Evolutionary conservation across 2,888 invertebrate genomes (phyloP), one percentile per base, ranked within the genome.

Genomic region (Drosophila eohydei): DNA sequence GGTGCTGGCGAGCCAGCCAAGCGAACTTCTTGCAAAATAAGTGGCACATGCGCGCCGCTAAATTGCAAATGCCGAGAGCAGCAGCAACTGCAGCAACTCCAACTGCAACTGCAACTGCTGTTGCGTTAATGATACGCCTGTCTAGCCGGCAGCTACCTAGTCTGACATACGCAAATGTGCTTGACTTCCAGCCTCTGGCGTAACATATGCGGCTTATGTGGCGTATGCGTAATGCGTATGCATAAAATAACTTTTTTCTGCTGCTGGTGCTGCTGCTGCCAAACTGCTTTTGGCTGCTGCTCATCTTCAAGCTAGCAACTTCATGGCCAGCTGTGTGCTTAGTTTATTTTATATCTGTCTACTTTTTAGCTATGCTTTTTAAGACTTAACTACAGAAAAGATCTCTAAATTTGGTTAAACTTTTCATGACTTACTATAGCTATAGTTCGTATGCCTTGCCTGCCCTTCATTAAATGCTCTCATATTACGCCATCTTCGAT

Each of bases 81-180:
- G 28, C 72, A 41, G 44, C 59, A 32, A 12, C 61, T 26, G n/a
- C 62, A 41, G 40, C 55, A 30, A 36, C 59, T 44, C 52, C 69
- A 71, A 66, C 82, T 60, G 56, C 68, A 28, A 51, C 59, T 58
- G 66, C 69, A 72, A 70, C 82, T 58, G 72, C 68, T 50, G 48
- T 50, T 81, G 81, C 78, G 82, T 87, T 89, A 89, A 86, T 86
- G 87, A 86, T 87, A 86, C 80, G 89, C 78, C 82, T 86, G 87
- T 87, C 87, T 81, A 59, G 69, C 62, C 61, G 41, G 48, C 54
- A 63, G 57, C 63, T 71, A 68, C 71, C 67, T 62, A 48, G 60
- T 26, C 55, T 69, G 72, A 76, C 69, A 70, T 71, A 70, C 80
- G 71, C 80, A 72, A 80, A 79, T 80, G 57, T 38, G 64, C 62